Evolutionary conservation across 1,140 invertebrate species (phyloP).

Genomic region (Leptoteleia sp.): DNA sequence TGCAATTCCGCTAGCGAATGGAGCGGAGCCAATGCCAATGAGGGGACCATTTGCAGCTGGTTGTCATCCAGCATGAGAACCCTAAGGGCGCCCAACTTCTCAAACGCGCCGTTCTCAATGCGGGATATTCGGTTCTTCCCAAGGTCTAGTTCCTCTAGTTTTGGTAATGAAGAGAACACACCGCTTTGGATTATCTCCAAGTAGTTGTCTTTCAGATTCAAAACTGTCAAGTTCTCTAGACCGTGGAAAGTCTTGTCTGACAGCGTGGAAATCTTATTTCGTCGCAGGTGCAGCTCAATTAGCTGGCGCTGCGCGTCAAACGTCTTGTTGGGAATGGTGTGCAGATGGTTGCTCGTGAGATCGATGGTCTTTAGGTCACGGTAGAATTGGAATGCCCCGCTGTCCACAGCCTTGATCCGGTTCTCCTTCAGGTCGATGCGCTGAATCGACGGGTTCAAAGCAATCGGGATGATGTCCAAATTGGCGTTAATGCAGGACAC

Average conservation of each 20-base stretch:
- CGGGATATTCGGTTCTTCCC: conserved; percentile 92
- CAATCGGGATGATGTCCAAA: conserved; percentile 93
- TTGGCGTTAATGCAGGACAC: conserved; percentile 92
- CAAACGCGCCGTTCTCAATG: conserved; percentile 90
- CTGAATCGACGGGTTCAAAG: conserved; percentile 93
- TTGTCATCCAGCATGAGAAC: conserved; percentile 93
- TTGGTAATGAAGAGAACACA: conserved; percentile 87
- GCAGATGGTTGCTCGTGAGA: conserved; percentile 90
- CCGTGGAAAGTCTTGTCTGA: conserved; percentile 90
- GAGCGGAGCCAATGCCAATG: conserved; percentile 85
- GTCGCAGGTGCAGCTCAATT: conserved; percentile 89
- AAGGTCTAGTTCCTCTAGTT: conserved; percentile 92
- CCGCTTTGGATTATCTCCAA: conserved; percentile 88
- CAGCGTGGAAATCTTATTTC: conserved; percentile 91
- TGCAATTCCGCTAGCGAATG: conserved; percentile 90
- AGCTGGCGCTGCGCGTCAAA: conserved; percentile 90
- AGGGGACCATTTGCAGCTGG: conserved; percentile 88
- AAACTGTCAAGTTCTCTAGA: conserved; percentile 87
- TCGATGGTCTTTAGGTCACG: conserved; percentile 91
- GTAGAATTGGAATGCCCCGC: conserved; percentile 92
- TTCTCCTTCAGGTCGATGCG: conserved; percentile 91
- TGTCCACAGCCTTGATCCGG: conserved; percentile 92
- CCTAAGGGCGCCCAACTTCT: conserved; percentile 87
- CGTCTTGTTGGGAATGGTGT: conserved; percentile 88
- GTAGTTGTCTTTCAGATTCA: conserved; percentile 91